Evolutionary conservation across 2,888 invertebrate genomes (phyloP), one percentile per base, ranked within the genome.

Genomic region (Elysia crispata): DNA sequence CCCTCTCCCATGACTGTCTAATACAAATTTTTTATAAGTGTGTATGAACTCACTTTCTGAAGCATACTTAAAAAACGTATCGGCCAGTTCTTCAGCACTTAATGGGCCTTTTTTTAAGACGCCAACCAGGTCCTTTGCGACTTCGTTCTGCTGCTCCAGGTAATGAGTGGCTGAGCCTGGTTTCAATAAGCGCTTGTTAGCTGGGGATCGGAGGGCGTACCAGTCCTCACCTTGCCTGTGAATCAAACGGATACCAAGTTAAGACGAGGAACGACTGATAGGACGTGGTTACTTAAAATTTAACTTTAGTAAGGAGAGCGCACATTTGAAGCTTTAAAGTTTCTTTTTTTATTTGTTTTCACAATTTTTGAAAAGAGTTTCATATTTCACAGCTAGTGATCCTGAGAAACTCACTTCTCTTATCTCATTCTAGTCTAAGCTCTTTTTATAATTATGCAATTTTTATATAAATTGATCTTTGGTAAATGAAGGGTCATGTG

Each of bases 121-220:
- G 28, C 50, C 25, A n/a, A 66, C 77, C 49, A 83, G 77, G 15
- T 82, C 80, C 54, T 76, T 79, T 5, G 83, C 80, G 0, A 82
- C 82, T 74, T 67, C 30, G 57, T 83, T 81, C 82, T 82, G 82
- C 15, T 50, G 57, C 1, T 74, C 57, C 28, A 83, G 80, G 70
- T 83, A 83, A 54, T 74, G 33, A 1, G 28, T 33, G 54, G 82
- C 79, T 28, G 83, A 83, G 60, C 76, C 73, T 18, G 78, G 70
- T n/a, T 76, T 62, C 75, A 81, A 64, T 41, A 83, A 57, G 5
- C 77, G 50, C 50, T 33, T 25, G 66, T 82, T 83, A 33, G 80
- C 25, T 8, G 82, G 77, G 20, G 77, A 33, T 23, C 83, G 80
- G 15, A 83, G 25, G 25, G 62, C 54, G 15, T 76, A 75, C 83